Conservation (phyloP, 2,888 invertebrate genomes). For the Actias luna region DNA sequence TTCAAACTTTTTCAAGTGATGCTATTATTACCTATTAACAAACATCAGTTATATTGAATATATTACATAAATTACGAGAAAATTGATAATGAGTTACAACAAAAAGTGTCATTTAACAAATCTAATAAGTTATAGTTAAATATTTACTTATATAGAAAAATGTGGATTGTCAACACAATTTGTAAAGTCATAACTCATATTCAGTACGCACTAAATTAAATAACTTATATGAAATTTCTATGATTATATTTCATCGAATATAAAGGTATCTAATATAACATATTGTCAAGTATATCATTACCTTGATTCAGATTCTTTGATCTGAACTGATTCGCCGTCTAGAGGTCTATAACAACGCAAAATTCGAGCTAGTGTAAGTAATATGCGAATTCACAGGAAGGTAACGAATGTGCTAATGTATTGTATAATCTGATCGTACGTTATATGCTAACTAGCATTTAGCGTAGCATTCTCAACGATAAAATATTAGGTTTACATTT, state of each 20-base stretch:
- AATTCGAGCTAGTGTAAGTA: conserved; percentile 5
- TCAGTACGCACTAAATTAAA: no score
- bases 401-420: conserved; percentile 10
- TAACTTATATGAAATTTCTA: background rate
- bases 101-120: no score
- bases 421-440: conserved; percentile 2
- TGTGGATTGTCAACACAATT: no score
- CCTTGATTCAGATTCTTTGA: background rate
- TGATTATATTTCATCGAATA: background rate
- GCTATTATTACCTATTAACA: no score
- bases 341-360: background rate
- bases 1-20: no score
- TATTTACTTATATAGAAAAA: no score
- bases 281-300: background rate
- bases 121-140: no score
- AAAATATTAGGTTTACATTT: background rate
- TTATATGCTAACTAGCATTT: background rate
- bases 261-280: background rate
- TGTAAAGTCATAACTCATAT: no score
- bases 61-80: no score
- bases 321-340: background rate
- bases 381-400: background rate
- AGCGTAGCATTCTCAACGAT: background rate
- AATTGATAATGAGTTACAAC: no score
- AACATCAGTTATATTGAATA: no score